Evolutionary conservation across 2,797 vertebrate genomes (phyloP), one percentile per base, ranked within the genome.

Genomic region (Rhinella marina): DNA sequence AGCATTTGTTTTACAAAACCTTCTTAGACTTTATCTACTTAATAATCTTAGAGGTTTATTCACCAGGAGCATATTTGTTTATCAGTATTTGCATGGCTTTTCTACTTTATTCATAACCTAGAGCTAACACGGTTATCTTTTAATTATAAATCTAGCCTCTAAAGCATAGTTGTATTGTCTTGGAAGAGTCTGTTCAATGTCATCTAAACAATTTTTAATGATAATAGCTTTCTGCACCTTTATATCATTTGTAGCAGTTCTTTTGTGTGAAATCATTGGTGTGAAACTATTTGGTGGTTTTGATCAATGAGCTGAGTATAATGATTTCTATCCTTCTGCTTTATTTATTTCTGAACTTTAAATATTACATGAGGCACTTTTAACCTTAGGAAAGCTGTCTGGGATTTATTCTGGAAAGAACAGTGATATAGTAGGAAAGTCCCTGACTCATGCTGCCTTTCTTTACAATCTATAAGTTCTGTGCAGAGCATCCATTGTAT

Each of bases 101-200:
- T 81, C 76, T 81, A 32, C 25, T 81, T n/a, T 85, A 81, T 87
- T 81, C 66, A 81, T 81, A 81, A 73, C 85, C 85, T 87, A 29
- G 19, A 87, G 85, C 66, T 57, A 80, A 61, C 78, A 73, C 70
- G 64, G 81, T 86, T 86, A 87, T 87, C 85, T 87, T 81, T 87
- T 81, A 81, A 81, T 87, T 87, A 81, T 41, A 87, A 81, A 81
- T 72, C 70, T 41, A 50, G 78, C 77, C 66, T 81, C 57, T 25
- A 87, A 73, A 81, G 78, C 66, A 70, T 48, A 2, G 21, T 19
- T 1, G 16, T 62, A 61, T 73, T 81, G 85, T 81, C 50, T 86
- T 56, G n/a, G 25, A 68, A 86, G 56, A 79, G 27, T 79, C 62
- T 86, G 14, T 8, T 81, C 66, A 57, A 52, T 73, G 78, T 72